Evolutionary conservation across 2,797 vertebrate genomes (phyloP).

Genomic region (Anolis apletophallus): DNA sequence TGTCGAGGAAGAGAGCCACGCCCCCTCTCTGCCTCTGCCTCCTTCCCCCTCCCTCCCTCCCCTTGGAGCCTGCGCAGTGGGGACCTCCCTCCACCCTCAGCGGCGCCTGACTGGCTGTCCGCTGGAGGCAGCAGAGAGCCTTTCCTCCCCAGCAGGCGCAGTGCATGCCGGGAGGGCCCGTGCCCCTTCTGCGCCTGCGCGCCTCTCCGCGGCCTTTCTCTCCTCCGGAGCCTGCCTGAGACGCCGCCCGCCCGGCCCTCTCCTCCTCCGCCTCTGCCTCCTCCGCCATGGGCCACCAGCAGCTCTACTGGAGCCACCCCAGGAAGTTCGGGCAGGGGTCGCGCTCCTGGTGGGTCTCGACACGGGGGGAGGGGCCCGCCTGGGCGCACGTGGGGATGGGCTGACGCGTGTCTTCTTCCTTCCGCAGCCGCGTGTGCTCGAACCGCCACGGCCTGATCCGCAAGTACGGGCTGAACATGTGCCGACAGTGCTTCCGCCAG

Average conservation of each 20-base stretch:
- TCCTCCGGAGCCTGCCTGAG: accelerated
- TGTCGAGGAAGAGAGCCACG: too few species aligned
- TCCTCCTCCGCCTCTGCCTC: accelerated
- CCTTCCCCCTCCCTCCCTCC: too few species aligned
- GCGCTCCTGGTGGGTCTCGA: background rate
- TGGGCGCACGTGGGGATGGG: too few species aligned
- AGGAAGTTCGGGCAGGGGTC: constrained; percentile 2
- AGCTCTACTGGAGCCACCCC: constrained; percentile 8
- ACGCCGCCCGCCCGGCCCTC: accelerated
- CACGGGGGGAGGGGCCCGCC: too few species aligned
- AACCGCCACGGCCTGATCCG: constrained; percentile 97
- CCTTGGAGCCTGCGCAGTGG: too few species aligned
- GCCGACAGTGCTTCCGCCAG: constrained; percentile 98
- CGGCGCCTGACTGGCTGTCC: background rate
- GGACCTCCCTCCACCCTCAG: too few species aligned
- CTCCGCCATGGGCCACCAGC: background rate
- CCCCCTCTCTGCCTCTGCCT: too few species aligned
- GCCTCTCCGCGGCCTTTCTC: background rate
- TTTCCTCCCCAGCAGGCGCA: background rate
- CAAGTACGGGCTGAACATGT: constrained; percentile 98
- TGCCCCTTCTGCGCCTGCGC: too few species aligned
- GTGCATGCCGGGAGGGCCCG: background rate
- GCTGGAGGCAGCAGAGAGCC: too few species aligned
- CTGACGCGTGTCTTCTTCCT: constrained; percentile 49
- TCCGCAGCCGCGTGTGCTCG: constrained; percentile 91